Conservation (phyloP, 2,113 vertebrate genomes). For the Tachycineta bicolor region DNA sequence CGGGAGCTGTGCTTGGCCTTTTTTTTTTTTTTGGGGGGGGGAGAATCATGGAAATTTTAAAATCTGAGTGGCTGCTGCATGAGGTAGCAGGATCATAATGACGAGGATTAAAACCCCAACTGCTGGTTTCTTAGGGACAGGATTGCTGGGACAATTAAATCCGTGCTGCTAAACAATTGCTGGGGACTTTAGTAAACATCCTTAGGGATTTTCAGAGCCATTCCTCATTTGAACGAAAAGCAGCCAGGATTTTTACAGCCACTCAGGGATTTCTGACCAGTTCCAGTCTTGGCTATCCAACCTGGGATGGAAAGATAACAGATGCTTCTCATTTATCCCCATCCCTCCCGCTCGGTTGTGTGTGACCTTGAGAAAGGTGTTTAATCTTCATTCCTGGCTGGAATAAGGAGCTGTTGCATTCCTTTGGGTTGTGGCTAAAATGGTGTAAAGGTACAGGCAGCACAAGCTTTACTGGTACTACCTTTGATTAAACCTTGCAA, state of each 20-base stretch:
- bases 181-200: neutral
- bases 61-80: neutral
- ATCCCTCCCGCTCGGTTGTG: neutral
- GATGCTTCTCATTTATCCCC: neutral
- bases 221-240: neutral
- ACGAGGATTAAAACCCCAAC: neutral
- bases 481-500: neutral
- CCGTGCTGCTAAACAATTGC: neutral
- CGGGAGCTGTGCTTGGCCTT: accelerated
- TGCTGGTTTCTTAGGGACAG: neutral
- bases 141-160: neutral
- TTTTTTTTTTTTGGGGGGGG: neutral
- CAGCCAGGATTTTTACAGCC: neutral
- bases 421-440: neutral
- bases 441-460: neutral
- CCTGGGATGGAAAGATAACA: neutral
- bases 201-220: neutral
- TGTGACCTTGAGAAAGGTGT: neutral
- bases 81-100: neutral
- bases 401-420: neutral
- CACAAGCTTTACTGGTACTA: neutral
- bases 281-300: neutral
- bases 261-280: neutral
- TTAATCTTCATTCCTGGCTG: neutral
- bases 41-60: neutral